Percentiles rank a stretch among this genome's conserved stretches.
phyloP scores from a whole-genome alignment of 2,113 vertebrate species.

The Falcunculus frontatus region DNA sequence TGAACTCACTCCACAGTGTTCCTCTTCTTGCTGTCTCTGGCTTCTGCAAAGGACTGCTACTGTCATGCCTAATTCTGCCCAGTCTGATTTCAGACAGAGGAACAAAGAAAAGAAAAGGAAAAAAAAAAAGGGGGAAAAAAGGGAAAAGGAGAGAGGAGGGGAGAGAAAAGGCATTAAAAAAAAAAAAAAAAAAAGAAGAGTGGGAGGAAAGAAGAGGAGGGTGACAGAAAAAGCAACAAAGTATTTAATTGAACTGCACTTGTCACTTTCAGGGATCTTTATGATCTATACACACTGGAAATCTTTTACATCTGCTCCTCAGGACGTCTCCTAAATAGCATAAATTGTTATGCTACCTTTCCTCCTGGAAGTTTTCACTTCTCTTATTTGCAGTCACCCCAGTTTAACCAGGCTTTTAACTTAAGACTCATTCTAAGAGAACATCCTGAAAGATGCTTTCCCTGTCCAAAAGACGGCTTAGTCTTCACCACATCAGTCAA shows the following conservation, averaged over 20 bases:
- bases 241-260: neutral
- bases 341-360: neutral
- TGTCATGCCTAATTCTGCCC: neutral
- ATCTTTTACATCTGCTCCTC: neutral
- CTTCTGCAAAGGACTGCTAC: neutral
- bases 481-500: neutral
- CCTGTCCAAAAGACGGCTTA: neutral
- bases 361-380: neutral
- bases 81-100: neutral
- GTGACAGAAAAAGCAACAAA: neutral
- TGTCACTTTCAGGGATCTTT: neutral
- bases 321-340: neutral
- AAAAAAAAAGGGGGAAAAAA: fast-evolving
- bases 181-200: fast-evolving
- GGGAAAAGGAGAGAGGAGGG: too few species aligned
- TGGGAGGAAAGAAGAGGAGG: neutral
- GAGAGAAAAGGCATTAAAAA: fast-evolving
- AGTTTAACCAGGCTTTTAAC: neutral
- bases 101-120: neutral
- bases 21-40: neutral
- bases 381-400: neutral
- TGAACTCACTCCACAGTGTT: neutral
- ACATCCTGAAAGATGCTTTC: neutral
- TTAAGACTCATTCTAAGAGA: neutral
- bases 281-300: neutral